These are phyloP conservation scores for Panzeria rudis DNA, from an alignment of 2,888 invertebrate genomes.

Conservation along the genomic window DNA sequence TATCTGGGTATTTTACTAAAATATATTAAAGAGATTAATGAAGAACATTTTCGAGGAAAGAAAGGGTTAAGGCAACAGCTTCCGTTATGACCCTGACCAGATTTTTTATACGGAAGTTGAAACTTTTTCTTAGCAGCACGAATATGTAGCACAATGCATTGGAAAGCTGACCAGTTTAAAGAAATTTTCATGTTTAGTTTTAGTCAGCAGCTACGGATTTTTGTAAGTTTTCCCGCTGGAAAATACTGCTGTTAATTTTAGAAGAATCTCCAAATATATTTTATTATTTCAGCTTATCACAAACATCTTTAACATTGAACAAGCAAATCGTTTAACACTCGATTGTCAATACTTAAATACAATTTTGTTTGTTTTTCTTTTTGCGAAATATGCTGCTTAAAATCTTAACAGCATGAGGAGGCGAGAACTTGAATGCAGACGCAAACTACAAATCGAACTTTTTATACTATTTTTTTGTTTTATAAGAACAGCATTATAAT, in stretches of 20 bases:
- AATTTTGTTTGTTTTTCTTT: not conserved
- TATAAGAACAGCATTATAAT: slow-evolving; percentile 11
- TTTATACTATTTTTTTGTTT: slow-evolving; percentile 8
- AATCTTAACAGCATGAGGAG: not conserved
- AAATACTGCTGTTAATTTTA: not conserved
- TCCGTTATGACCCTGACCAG: not conserved
- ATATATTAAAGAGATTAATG: slow-evolving; percentile 30
- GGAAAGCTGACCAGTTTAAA: too few relatives aligned
- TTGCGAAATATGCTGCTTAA: not conserved
- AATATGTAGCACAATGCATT: not conserved
- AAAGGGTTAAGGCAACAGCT: slow-evolving; percentile 15
- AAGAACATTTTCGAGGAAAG: not conserved
- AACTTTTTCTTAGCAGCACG: not conserved
- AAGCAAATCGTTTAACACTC: slow-evolving; percentile 68
- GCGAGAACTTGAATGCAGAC: not conserved
- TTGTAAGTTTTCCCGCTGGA: too few relatives aligned
- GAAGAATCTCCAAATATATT: not conserved
- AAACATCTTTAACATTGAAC: slow-evolving; percentile 53
- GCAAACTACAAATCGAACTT: slow-evolving; percentile 48
- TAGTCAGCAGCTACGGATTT: not conserved
- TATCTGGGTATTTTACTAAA: not conserved
- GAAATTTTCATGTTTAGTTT: too few relatives aligned
- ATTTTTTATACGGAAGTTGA: slow-evolving; percentile 20
- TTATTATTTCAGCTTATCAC: slow-evolving; percentile 37
- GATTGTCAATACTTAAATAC: slow-evolving; percentile 60